phyloP scores from a whole-genome alignment of 2,888 invertebrate species.

The Limulus polyphemus region DNA sequence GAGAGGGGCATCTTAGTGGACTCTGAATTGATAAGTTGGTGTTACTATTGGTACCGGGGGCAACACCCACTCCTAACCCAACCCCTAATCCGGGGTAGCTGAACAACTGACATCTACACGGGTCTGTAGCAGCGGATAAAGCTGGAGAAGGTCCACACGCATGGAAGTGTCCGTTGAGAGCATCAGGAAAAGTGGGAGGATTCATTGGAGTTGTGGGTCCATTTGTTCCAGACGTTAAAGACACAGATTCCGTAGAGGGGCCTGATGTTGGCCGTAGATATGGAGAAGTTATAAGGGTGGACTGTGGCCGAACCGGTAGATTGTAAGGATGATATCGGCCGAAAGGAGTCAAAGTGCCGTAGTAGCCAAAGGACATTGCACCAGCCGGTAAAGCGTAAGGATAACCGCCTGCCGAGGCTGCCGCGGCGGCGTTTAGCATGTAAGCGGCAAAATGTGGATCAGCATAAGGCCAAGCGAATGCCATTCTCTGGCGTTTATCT shows the following conservation, averaged over 20 bases:
- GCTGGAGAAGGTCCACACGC: constrained; percentile 11
- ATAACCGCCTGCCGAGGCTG: constrained; percentile 43
- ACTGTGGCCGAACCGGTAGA: constrained; percentile 28
- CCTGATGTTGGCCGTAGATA: constrained; percentile 28
- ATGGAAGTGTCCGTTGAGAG: constrained; percentile 17
- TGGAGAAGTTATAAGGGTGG: constrained; percentile 26
- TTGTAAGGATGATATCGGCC: constrained; percentile 22
- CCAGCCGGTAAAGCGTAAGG: constrained; percentile 40
- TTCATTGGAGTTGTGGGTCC: constrained; percentile 19
- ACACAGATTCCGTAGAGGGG: constrained; percentile 21
- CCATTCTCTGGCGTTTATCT: constrained; percentile 88
- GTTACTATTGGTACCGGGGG: constrained; percentile 1
- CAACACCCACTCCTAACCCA: constrained; percentile 23
- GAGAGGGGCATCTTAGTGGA: neutral
- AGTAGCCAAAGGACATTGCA: constrained; percentile 25
- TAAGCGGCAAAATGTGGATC: constrained; percentile 83
- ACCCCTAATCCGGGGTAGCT: constrained; percentile 15
- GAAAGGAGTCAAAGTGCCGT: constrained; percentile 14
- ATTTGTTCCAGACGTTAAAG: constrained; percentile 4
- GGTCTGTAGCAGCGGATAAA: constrained; percentile 7
- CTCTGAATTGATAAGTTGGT: constrained; percentile 7
- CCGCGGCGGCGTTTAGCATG: constrained; percentile 73
- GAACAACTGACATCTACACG: constrained; percentile 25
- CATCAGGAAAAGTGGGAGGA: constrained; percentile 25
- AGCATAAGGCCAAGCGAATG: constrained; percentile 88